Evolutionary conservation across 2,797 vertebrate genomes (phyloP), one percentile per base, ranked within the genome.

Genomic region (Echiichthys vipera): DNA sequence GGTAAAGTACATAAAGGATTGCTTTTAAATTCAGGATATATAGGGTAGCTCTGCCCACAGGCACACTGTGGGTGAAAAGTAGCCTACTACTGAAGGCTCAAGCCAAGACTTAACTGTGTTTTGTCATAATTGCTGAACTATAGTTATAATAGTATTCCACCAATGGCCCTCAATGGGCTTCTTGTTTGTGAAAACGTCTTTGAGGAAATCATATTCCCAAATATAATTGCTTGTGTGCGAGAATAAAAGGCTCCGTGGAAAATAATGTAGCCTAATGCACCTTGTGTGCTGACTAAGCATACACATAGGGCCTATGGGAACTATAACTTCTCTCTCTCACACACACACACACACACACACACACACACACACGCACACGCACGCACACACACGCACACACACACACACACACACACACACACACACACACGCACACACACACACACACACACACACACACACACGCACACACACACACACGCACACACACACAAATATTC

Each of bases 101-200:
- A 25, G n/a, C 42, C 47, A 57, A 27, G 45, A 42, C 25, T 54
- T 17, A 9, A 51, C 15, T 59, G 5, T 43, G 3, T 62, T 73
- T 53, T 58, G 25, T 40, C 5, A 27, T 40, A 18, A 51, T 22
- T 39, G 8, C 30, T 51, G n/a, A 43, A 42, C 40, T 53, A 47
- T n/a, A n/a, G 63, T 57, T 46, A 57, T 43, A 61, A 61, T 4
- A 15, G 27, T 62, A 56, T 50, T 46, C 14, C 4, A 27, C 15
- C n/a, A 2, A 11, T 55, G 22, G 30, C 9, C 43, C 25, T 17
- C 30, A 11, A 46, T 7, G 3, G 6, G 2, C 34, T 17, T 17
- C 13, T 27, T 17, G 14, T 39, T 51, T 47, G 32, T 61, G 11
- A 17, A 49, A 56, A 14, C 15, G 6, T 1, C n/a, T 49, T 36